Evolutionary conservation across 1,140 invertebrate species (phyloP), one percentile per base, ranked within the genome.

Genomic region (Ceratina japonica): DNA sequence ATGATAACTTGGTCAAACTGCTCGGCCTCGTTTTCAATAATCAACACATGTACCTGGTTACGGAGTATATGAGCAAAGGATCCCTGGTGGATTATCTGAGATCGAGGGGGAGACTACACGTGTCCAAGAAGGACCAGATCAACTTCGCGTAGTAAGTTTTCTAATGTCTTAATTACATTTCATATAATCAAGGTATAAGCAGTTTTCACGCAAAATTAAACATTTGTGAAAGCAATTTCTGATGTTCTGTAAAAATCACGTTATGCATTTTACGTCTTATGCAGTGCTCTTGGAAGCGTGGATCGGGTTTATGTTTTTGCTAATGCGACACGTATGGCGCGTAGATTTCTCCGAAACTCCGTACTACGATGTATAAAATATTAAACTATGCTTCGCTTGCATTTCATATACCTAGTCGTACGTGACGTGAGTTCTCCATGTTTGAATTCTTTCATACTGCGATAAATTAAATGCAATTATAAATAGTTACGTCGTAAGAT

Each of bases 51-150:
- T 98, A 97, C 92, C 95, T 99, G 85, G 97, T 99, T 80, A 99
- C 98, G 64, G 99, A 99, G 93, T 99, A 97, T 93, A 99, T 99
- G 98, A 98, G 97, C 85, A 99, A 99, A 94, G 99, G 99, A 84
- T 99, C 97, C 90, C 94, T 99, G 79, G 97, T 99, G 37, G 98
- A 99, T 94, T 99, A 99, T 93, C 94, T 99, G 79, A 94, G 98
- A 83, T 98, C 98, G 18, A 93, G 99, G 88, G 99, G 99, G 66
- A 93, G 99, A 75, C 95, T 97, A 86, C 98, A 99, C 91, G 98
- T 99, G 83, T 98, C 98, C 76, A 98, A 97, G 93, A 96, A 96
- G 89, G 97, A 99, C 94, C 98, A 99, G 93, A 98, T 99, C 81
- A 97, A 98, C 93, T 99, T 99, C 94, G 98, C 99, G 15, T 97